Evolutionary conservation across 2,888 invertebrate species (phyloP).

Genomic region (Drosophila recens): DNA sequence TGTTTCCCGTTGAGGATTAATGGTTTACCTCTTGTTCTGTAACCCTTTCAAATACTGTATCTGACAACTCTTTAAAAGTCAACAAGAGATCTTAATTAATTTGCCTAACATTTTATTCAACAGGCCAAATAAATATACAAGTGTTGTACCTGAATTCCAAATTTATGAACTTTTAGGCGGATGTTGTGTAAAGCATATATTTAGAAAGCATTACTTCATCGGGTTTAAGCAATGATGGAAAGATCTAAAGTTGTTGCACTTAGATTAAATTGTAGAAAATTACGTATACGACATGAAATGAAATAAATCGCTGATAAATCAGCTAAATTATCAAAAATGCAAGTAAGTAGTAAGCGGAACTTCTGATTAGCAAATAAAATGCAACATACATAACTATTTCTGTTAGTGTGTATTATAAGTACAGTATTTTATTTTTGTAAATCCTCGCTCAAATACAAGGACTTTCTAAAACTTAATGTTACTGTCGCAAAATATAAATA

Average conservation of each 20-base stretch:
- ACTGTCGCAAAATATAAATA: too few relatives aligned
- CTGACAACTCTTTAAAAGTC: conserved; percentile 12
- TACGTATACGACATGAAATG: conserved; percentile 5
- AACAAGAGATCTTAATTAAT: not conserved
- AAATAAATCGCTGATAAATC: conserved; percentile 9
- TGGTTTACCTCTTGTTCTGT: not conserved
- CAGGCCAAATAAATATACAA: not conserved
- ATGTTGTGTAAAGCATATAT: not conserved
- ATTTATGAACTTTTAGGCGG: not conserved
- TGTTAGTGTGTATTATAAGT: too few relatives aligned
- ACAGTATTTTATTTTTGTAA: too few relatives aligned
- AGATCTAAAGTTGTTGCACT: conserved; percentile 6
- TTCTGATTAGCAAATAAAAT: too few relatives aligned
- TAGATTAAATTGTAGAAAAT: conserved; percentile 5
- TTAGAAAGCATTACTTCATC: not conserved
- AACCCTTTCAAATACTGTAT: not conserved
- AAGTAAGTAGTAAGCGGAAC: too few relatives aligned
- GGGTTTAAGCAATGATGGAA: not conserved
- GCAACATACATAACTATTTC: too few relatives aligned
- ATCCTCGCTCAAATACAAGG: too few relatives aligned
- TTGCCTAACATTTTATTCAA: conserved; percentile 1
- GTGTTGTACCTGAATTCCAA: not conserved
- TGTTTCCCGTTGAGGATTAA: conserved; percentile 7
- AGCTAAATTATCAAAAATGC: too few relatives aligned
- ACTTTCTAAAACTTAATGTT: too few relatives aligned